Base-by-base conservation (phyloP, 2,797 vertebrate species). In the Neoniphon sammara region DNA sequence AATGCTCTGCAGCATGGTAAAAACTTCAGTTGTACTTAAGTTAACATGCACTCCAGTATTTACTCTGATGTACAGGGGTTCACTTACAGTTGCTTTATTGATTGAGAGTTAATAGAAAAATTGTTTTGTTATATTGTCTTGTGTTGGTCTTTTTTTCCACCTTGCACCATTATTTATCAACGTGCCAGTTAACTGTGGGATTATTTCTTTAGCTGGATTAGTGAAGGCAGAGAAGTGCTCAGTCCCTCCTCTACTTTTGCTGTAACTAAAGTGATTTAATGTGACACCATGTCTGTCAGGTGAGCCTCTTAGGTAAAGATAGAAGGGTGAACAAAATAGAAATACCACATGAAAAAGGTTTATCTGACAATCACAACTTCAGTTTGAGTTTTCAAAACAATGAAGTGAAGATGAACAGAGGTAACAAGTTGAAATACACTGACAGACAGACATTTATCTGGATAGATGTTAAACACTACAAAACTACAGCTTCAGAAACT, bases 161-260 rank as follows among this genome's bases (percentile, higher is more conserved):
- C 25, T 83, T 83, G 53, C 21, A 72, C 42, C 74, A 34, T 15
- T 81, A 17, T 73, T 63, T 50, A 17, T 78, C 46, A 25, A 69
- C 77, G 69, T 71, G 57, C 72, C 84, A 88, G 79, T 87, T 80
- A 88, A 85, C 82, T 76, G 67, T 77, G 76, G 66, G 54, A 78
- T 80, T 56, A 46, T 46, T 46, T 6, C 61, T 85, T 42, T 78
- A 66, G 23, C 46, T 77, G 23, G n/a, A 21, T 20, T 8, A 52
- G 20, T 52, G 44, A 46, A 17, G 44, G 14, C 15, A 17, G 3
- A 46, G 44, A 44, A 4, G 42, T 44, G 15, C 14, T 15, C 42
- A 5, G 3, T 44, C 14, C 1, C 12, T 44, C 42, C 42, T 39
- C 36, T 44, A 44, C 3, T 44, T 11, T 46, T 52, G 39, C 39